phyloP scores from a whole-genome alignment of 1,140 invertebrate species.

The Psix sp. region DNA sequence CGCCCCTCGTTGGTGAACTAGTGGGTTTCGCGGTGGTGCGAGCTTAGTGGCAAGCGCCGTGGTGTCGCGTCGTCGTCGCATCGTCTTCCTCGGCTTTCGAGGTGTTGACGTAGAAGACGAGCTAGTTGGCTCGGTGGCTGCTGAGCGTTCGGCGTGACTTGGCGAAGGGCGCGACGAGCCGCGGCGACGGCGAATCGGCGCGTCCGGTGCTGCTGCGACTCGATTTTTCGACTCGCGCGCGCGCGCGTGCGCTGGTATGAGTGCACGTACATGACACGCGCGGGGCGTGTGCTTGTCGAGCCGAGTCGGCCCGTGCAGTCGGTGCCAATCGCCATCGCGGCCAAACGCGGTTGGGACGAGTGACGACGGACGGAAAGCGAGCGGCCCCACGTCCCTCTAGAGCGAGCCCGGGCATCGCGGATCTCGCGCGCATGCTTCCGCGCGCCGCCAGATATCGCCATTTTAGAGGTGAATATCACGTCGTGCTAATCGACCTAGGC shows the following conservation, averaged over 20 bases:
- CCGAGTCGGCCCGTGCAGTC: constrained; percentile 52
- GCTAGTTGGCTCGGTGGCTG: no score
- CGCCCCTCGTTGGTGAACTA: neutral
- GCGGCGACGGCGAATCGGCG: no score
- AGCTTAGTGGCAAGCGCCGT: constrained; percentile 33
- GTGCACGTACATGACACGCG: constrained; percentile 63
- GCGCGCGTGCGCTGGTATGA: constrained; percentile 32
- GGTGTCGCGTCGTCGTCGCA: constrained; percentile 23
- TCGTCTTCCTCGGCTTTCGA: no score
- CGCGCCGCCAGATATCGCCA: constrained; percentile 68
- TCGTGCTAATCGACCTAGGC: constrained; percentile 39
- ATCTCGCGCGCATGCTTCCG: constrained; percentile 70
- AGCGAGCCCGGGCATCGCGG: no score
- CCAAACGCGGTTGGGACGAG: constrained; percentile 8
- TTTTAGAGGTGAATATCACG: constrained; percentile 74
- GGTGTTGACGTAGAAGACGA: no score
- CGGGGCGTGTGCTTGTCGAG: constrained; percentile 70
- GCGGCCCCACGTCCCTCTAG: no score
- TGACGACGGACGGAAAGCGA: constrained; percentile 1
- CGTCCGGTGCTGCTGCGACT: no score
- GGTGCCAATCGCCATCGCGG: constrained; percentile 13
- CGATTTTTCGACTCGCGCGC: no score
- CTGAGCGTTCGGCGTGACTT: no score
- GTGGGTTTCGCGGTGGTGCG: constrained; percentile 2
- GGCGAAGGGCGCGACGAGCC: no score